These are phyloP conservation scores for Pollenia angustigena DNA, from an alignment of 2,888 invertebrate genomes.

Conservation along the genomic window DNA sequence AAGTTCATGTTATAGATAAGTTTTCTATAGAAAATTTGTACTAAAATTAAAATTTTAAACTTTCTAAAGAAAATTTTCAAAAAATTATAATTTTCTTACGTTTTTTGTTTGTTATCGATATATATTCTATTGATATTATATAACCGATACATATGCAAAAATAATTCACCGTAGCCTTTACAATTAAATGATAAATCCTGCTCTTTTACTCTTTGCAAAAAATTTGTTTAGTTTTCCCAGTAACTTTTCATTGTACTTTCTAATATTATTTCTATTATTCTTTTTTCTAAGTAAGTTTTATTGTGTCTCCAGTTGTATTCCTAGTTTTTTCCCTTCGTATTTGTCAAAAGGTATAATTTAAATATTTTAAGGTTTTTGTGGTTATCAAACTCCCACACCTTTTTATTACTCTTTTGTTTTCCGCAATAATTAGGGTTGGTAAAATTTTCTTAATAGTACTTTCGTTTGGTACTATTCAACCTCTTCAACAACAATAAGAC, in stretches of 20 bases:
- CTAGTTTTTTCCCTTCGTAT: background rate
- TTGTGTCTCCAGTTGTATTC: conserved; percentile 6
- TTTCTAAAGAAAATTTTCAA: background rate
- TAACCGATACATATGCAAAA: too few species aligned
- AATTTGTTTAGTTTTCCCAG: too few species aligned
- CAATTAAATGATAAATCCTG: too few species aligned
- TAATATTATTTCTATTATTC: too few species aligned
- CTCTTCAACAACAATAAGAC: too few species aligned
- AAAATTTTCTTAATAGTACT: too few species aligned
- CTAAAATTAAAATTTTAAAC: background rate
- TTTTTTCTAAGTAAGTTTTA: background rate
- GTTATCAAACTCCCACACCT: conserved; percentile 31
- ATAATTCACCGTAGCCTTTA: too few species aligned
- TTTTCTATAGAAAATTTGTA: background rate
- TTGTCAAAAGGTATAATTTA: conserved; percentile 55
- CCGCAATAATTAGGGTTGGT: background rate
- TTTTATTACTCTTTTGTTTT: conserved; percentile 10
- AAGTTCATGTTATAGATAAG: background rate
- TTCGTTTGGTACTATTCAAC: too few species aligned
- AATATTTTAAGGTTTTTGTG: conserved; percentile 62
- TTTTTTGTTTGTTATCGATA: too few species aligned
- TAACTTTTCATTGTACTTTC: background rate
- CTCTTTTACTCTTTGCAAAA: too few species aligned
- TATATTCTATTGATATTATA: too few species aligned
- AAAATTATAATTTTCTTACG: too few species aligned